Percentiles rank a stretch among this genome's conserved stretches.
Conservation (phyloP, 2,888 invertebrate genomes). For the Zhuqinia jingwanae region DNA sequence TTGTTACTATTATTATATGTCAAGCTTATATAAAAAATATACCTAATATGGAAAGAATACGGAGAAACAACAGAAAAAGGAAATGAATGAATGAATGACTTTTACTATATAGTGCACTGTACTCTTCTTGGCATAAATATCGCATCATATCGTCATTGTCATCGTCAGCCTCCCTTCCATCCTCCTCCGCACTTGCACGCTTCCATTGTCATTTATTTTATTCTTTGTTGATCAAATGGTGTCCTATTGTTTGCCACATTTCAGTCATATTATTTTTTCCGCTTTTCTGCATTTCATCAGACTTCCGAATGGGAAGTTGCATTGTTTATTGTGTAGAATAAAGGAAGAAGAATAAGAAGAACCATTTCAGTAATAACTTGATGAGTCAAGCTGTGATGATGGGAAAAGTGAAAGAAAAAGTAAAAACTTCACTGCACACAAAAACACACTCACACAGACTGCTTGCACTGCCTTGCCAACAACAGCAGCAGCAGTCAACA, state of each 20-base stretch:
- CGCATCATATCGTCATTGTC: no score
- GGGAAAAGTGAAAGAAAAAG: no score
- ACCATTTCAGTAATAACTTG: constrained; percentile 62
- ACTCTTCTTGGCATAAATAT: no score
- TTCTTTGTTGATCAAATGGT: constrained; percentile 51
- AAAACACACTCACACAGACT: no score
- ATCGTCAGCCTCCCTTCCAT: not conserved
- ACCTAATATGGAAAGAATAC: not conserved
- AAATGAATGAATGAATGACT: constrained; percentile 56
- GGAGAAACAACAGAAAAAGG: constrained; percentile 42
- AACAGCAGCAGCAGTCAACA: no score
- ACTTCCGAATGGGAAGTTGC: constrained; percentile 51
- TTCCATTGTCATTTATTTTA: constrained; percentile 42
- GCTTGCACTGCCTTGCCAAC: no score
- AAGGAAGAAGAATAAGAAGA: no score
- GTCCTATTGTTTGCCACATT: constrained; percentile 59
- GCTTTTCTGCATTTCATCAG: constrained; percentile 50
- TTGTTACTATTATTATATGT: no score
- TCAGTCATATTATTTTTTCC: constrained; percentile 60
- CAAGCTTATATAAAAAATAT: no score
- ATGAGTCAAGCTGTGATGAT: constrained; percentile 54
- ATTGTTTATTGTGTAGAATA: no score
- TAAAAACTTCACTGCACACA: no score
- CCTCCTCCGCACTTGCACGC: not conserved
- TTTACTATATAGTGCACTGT: no score